These are phyloP conservation scores for Halichoerus grypus DNA, from an alignment of 2,113 vertebrate genomes.

Conservation along the genomic window DNA sequence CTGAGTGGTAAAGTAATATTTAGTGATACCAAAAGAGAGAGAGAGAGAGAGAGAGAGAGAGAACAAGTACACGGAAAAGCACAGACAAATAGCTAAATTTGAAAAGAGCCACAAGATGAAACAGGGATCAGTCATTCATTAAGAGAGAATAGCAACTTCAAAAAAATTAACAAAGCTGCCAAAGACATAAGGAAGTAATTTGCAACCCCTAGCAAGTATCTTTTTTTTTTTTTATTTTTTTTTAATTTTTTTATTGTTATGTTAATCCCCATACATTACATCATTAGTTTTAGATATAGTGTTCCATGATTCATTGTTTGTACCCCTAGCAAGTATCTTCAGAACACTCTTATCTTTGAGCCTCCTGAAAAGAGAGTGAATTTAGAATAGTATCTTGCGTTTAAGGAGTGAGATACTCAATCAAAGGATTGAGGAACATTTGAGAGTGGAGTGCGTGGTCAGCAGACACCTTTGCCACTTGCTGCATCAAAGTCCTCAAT, in stretches of 20 bases:
- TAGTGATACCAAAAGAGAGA: constrained; percentile 69
- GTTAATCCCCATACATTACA: too few relatives aligned
- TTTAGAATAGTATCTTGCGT: too few relatives aligned
- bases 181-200: not conserved
- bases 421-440: not conserved
- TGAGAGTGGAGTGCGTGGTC: accelerated
- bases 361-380: not conserved
- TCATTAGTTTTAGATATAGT: too few relatives aligned
- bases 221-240: not conserved
- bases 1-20: constrained; percentile 42
- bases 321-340: not conserved
- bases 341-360: not conserved
- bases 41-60: constrained; percentile 37
- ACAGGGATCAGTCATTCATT: not conserved
- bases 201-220: not conserved
- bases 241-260: too few relatives aligned
- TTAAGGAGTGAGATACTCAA: accelerated
- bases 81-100: not conserved
- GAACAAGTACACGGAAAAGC: constrained; percentile 15
- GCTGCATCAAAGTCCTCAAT: not conserved
- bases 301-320: too few relatives aligned
- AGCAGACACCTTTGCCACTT: not conserved
- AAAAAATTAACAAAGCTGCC: not conserved
- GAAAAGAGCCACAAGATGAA: not conserved
- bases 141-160: constrained; percentile 6